Base-by-base conservation (phyloP, 2,113 vertebrate species). In the Percina caprodes region DNA sequence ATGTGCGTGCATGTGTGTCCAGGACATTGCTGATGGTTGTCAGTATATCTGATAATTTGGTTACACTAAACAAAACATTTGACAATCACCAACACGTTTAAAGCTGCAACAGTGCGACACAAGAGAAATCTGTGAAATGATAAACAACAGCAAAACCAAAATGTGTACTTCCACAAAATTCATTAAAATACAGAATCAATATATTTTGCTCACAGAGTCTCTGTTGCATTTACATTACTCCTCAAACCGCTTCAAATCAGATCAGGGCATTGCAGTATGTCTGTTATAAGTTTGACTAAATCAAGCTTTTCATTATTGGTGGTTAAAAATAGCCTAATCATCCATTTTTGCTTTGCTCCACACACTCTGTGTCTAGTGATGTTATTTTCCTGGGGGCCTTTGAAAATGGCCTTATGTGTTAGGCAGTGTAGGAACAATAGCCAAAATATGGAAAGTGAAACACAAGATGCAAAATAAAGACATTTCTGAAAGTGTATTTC, bases 21-120 rank as follows among this genome's bases (percentile, higher is more conserved):
- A 69, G 14, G 4, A 35, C 39, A 19, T 77, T 68, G n/a, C n/a
- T 77, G 67, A 62, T 66, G 21, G 18, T 54, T 58, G 23, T 58
- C 48, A 52, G 26, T 60, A 65, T 52, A 6, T 79, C 52, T 58
- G 39, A 80, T 42, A 24, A 46, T 46, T 46, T 35, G 16, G 26
- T 56, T 60, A 69, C 33, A 55, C 55, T 59, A 73, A 49, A 46
- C 39, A 59, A 67, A 67, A 16, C 19, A 30, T 83, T 69, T 68
- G 18, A 66, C 16, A 73, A 35, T 79, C 26, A 52, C 63, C 5
- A 45, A 49, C 63, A 74, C 15, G 23, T 3, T 66, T 23, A 55
- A n/a, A 23, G 39, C 14, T 63, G 12, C 21, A 52, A 73, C 23
- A 52, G 23, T 23, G 10, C 5, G 16, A 51, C 54, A 42, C 33